Evolutionary conservation across 2,888 invertebrate species (phyloP).

Genomic region (Diaphora mendica): DNA sequence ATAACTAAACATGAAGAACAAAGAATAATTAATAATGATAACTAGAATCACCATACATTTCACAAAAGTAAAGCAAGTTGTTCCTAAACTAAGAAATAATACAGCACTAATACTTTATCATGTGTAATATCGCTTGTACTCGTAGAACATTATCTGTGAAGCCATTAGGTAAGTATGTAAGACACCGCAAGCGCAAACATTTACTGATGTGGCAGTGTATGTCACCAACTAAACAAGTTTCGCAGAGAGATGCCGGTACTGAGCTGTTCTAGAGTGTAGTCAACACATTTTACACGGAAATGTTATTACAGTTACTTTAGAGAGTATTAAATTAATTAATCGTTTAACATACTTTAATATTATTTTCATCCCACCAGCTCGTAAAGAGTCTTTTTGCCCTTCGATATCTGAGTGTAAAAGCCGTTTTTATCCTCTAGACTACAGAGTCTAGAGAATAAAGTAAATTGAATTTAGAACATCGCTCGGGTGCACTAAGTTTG

Average conservation of each 20-base stretch:
- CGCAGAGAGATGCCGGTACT: constrained; percentile 23
- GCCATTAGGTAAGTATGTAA: constrained; percentile 23
- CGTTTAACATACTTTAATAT: neutral
- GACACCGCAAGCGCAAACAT: constrained; percentile 44
- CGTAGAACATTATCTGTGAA: constrained; percentile 23
- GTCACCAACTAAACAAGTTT: constrained; percentile 36
- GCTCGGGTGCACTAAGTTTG: too few relatives aligned
- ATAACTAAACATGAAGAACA: neutral
- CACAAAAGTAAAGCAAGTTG: neutral
- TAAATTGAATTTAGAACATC: too few relatives aligned
- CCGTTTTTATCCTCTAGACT: too few relatives aligned
- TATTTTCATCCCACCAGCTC: too few relatives aligned
- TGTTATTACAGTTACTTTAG: constrained; percentile 19
- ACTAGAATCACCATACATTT: neutral
- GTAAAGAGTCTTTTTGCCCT: too few relatives aligned
- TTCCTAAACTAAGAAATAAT: neutral
- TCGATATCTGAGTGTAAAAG: too few relatives aligned
- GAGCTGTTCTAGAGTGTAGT: constrained; percentile 28
- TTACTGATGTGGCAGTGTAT: constrained; percentile 26
- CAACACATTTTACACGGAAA: constrained; percentile 29
- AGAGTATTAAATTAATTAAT: neutral
- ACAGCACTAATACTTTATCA: constrained; percentile 8
- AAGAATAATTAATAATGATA: neutral
- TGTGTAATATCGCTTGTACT: constrained; percentile 18
- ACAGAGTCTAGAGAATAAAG: too few relatives aligned